Percentiles rank a stretch among this genome's conserved stretches.
Evolutionary conservation across 2,888 invertebrate species (phyloP).

Genomic region (Achlya flavicornis): DNA sequence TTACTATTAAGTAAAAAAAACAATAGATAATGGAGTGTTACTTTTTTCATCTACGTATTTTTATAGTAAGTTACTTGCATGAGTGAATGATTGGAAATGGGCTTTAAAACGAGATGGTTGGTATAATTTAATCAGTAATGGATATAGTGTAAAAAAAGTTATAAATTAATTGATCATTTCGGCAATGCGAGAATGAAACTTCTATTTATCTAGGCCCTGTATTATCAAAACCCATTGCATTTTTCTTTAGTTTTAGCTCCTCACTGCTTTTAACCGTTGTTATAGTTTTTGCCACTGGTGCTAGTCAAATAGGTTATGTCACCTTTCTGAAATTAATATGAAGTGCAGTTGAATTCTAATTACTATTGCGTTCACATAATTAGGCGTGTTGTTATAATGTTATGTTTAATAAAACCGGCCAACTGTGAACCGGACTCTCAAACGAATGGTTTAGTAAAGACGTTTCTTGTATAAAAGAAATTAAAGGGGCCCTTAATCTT

Average conservation of each 20-base stretch:
- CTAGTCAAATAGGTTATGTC: conserved; percentile 42
- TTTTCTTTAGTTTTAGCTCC: neutral
- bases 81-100: neutral
- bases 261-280: neutral
- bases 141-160: too few species aligned
- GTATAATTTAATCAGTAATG: neutral
- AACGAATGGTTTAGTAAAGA: too few species aligned
- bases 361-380: neutral
- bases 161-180: too few species aligned
- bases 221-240: conserved; percentile 3
- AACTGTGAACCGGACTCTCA: too few species aligned
- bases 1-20: neutral
- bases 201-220: neutral
- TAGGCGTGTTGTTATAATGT: neutral
- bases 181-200: too few species aligned
- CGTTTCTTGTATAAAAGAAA: too few species aligned
- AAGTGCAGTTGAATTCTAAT: neutral
- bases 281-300: conserved; percentile 37
- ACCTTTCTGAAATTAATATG: neutral
- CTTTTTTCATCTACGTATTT: neutral
- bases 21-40: conserved; percentile 4
- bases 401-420: neutral
- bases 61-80: neutral
- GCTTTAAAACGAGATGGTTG: neutral
- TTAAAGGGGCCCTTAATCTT: too few species aligned